A percentile compares a stretch with the other conserved stretches of the same genome.
Conservation (phyloP, 2,888 invertebrate species). For the Epistrophella euchroma region DNA sequence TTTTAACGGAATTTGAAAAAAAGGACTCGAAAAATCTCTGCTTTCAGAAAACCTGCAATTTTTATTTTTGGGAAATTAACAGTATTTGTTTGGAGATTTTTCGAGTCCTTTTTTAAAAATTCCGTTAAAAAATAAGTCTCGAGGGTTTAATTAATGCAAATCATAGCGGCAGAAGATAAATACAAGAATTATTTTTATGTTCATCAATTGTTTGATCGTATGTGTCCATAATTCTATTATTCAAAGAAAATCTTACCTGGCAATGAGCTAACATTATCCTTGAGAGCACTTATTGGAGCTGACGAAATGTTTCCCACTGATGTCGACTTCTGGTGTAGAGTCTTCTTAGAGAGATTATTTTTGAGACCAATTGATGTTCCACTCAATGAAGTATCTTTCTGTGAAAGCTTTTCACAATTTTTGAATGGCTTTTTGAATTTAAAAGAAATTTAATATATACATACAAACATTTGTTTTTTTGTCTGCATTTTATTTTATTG, state of each 20-base stretch:
- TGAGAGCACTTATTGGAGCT: conserved; percentile 82
- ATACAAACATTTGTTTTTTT: conserved; percentile 22
- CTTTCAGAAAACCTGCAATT: no score
- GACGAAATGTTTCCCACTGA: conserved; percentile 82
- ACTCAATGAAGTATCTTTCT: conserved; percentile 61
- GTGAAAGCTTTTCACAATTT: conserved; percentile 59
- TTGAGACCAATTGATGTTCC: conserved; percentile 61
- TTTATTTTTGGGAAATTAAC: no score
- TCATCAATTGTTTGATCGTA: not conserved
- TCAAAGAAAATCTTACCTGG: conserved; percentile 84
- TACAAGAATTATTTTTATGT: not conserved
- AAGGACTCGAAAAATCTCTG: no score
- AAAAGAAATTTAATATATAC: conserved; percentile 32
- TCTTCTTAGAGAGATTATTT: conserved; percentile 79
- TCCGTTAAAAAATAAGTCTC: no score
- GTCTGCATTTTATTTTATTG: conserved; percentile 12
- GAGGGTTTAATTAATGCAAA: no score
- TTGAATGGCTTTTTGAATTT: conserved; percentile 65
- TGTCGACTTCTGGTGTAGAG: conserved; percentile 82
- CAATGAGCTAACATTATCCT: conserved; percentile 86
- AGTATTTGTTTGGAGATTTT: no score
- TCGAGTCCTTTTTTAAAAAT: no score
- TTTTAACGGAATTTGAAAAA: no score
- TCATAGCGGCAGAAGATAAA: no score
- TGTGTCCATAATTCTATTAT: not conserved